Base-by-base conservation (phyloP, 2,888 invertebrate genomes). In the Sinopyrophorus schimmeli region DNA sequence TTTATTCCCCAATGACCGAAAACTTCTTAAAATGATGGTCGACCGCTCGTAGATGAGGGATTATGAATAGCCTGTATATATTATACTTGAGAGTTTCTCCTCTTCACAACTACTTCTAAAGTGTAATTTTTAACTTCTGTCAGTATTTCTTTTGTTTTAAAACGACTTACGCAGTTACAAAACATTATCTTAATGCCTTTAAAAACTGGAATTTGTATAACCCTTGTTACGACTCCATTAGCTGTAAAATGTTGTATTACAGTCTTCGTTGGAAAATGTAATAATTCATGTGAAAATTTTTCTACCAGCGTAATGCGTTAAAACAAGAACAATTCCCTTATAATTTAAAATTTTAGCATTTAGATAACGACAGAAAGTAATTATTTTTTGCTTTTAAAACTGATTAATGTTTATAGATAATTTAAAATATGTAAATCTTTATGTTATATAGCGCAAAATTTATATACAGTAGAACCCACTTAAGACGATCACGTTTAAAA, bases 121-220 rank as follows among this genome's bases (percentile, higher is more conserved):
- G 31, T 37, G 31, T 27, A 48, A 41, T 42, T 37, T 42, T 48
- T 42, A 42, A 48, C 48, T 42, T 48, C 28, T 42, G 37, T 37
- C 42, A 38, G 42, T 37, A 31, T 48, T 39, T 48, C 30, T 31
- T 42, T 42, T 48, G 37, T 48, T 42, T 10, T 42, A 38, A 24
- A 37, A 42, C 46, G 31, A 39, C 31, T 31, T 18, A 47, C 11
- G 30, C 42, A 48, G 30, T 42, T 42, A 37, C 37, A 42, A 28
- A 41, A 42, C 37, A 38, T 48, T 48, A 48, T 42, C 42, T 42
- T 48, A 48, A 48, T 37, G 42, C 42, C 38, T 48, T 32, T 42
- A 30, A 21, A 48, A 42, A 35, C 24, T 21, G 17, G 23, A 16
- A 28, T 15, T 26, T 24, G 35, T 38, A 42, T 15, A 48, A 42